These are phyloP conservation scores for Heterochromis multidens DNA, from an alignment of 2,113 vertebrate genomes.

Conservation along the genomic window DNA sequence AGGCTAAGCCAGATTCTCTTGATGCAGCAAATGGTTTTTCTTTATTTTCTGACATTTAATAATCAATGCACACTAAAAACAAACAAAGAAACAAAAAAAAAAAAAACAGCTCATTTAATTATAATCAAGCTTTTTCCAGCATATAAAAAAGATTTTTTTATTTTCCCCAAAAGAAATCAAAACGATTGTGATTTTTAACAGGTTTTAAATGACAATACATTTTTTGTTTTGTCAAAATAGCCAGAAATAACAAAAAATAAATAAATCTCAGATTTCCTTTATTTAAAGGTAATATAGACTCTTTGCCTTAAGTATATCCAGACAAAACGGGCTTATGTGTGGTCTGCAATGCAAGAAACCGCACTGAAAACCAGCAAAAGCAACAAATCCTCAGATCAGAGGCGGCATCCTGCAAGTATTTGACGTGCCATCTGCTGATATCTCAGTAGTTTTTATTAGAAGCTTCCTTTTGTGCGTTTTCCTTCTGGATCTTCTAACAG, in stretches of 20 bases:
- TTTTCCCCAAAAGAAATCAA: neutral
- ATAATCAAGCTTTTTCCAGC: too few species aligned
- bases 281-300: neutral
- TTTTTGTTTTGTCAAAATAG: neutral
- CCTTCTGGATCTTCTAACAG: neutral
- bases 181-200: too few species aligned
- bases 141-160: neutral
- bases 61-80: too few species aligned
- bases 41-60: too few species aligned
- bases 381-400: neutral
- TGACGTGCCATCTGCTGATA: neutral
- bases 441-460: neutral
- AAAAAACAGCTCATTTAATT: too few species aligned
- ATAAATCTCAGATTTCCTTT: neutral
- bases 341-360: neutral
- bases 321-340: neutral
- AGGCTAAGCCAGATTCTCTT: rapidly evolving
- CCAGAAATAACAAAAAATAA: too few species aligned
- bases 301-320: neutral
- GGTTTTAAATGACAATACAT: neutral
- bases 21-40: neutral
- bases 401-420: neutral
- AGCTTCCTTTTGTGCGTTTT: neutral
- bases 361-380: neutral
- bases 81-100: too few species aligned